Evolutionary conservation across 2,113 vertebrate species (phyloP), one percentile per base, ranked within the genome.

Genomic region (Chloebia gouldiae): DNA sequence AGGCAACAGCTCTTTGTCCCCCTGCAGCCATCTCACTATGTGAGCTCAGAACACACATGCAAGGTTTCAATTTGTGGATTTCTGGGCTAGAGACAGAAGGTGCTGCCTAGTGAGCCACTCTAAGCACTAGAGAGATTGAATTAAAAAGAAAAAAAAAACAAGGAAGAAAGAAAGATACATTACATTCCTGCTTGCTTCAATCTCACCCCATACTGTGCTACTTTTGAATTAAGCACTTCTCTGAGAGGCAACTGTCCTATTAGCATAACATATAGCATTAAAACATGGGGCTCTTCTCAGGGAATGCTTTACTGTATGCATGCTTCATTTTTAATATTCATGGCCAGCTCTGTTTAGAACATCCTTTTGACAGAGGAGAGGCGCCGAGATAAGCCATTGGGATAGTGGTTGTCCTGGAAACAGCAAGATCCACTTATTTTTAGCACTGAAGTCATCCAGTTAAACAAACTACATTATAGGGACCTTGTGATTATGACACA

Each of bases 351-450:
- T 90, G 81, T 86, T 96, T 85, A 66, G 91, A 94, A 86, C 87
- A 91, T 84, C 91, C 82, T 88, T 91, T 75, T 64, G 89, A 92
- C 83, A 92, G 89, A 79, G 82, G 33, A 96, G 94, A 94, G 90
- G 87, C 61, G 39, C 77, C 28, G 37, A 93, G 95, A 96, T 94
- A 92, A 95, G 90, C 87, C 35, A 1, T 69, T 68, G 95, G 78
- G 82, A 70, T 75, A 88, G 87, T 1, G 61, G 77, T 95, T 96
- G 95, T 96, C 95, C 85, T 91, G 91, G 93, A 94, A 94, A 96
- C 89, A 56, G 91, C 82, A 81, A 88, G 39, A 96, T 92, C 93
- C 88, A 90, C 88, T 96, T 97, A 95, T 96, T 96, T 97, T 94
- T 94, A 97, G 93, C 73, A 68, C 86, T 40, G 3, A 88, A 95